Conservation (phyloP, 2,888 invertebrate genomes). For the Dryomyza anilis region DNA sequence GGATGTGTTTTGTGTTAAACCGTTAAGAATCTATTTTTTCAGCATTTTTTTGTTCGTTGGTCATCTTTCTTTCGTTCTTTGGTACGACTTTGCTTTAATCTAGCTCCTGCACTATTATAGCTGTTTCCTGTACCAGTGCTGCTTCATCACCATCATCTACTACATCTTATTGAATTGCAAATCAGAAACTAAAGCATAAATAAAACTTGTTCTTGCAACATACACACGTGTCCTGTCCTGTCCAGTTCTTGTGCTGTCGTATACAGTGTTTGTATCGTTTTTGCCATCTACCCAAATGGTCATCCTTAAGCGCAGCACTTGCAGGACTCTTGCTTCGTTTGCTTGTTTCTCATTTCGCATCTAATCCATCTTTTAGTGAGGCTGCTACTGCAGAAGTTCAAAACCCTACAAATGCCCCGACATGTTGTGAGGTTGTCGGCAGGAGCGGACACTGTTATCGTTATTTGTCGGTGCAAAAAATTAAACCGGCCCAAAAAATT, state of each 20-base stretch:
- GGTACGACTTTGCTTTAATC: not conserved
- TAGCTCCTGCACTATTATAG: not conserved
- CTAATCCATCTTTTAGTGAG: not conserved
- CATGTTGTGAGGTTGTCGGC: too few species aligned
- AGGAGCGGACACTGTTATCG: too few species aligned
- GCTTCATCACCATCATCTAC: not conserved
- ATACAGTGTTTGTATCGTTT: not conserved
- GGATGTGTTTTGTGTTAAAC: too few species aligned
- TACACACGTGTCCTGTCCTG: not conserved
- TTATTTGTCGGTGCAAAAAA: too few species aligned
- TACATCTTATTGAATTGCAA: constrained; percentile 42
- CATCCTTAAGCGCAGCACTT: not conserved
- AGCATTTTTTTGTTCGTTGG: not conserved
- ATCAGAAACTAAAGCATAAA: constrained; percentile 39
- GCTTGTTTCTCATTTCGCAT: not conserved
- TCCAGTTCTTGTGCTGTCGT: not conserved
- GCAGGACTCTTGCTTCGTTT: not conserved
- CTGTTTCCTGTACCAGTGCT: not conserved
- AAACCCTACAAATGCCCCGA: not conserved
- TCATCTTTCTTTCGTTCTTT: not conserved
- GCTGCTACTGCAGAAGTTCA: not conserved
- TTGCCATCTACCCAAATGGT: constrained; percentile 1
- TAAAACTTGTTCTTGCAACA: constrained; percentile 28
- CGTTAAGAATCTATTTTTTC: too few species aligned
- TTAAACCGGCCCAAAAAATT: too few species aligned